Conservation (phyloP, 1,140 invertebrate genomes). For the Brachionus manjavacas region DNA sequence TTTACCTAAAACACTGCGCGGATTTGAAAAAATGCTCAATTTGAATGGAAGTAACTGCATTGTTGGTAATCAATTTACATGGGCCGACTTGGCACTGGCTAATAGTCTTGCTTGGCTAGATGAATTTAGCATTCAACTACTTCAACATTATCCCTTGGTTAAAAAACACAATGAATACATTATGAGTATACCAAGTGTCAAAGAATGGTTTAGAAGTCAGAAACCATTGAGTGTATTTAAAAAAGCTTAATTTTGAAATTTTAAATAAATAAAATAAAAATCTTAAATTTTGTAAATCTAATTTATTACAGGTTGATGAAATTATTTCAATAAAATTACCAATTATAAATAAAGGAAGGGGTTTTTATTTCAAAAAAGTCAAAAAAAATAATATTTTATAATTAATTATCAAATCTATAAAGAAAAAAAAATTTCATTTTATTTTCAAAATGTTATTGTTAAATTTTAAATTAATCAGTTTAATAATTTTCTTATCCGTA, state of each 20-base stretch:
- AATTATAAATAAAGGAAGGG: background rate
- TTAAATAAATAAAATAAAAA: background rate
- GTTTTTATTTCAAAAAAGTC: background rate
- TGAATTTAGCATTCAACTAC: background rate
- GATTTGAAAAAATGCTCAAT: conserved; percentile 36
- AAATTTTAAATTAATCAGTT: background rate
- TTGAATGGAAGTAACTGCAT: background rate
- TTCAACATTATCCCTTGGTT: conserved; percentile 2
- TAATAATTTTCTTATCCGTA: background rate
- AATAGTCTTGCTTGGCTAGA: conserved; percentile 24
- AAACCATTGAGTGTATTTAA: conserved; percentile 32
- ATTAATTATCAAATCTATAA: background rate
- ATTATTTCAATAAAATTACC: background rate
- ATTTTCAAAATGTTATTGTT: background rate
- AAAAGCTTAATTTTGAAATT: background rate
- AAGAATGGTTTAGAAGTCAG: conserved; percentile 11
- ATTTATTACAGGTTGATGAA: too few relatives aligned
- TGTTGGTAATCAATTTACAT: conserved; percentile 22
- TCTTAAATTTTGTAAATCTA: background rate
- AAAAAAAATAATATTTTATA: background rate
- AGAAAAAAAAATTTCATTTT: background rate
- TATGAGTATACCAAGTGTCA: background rate
- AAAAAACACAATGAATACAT: conserved; percentile 13
- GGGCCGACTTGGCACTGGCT: conserved; percentile 28
- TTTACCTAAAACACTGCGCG: background rate